These are phyloP conservation scores for Marisa cornuarietis DNA, from an alignment of 1,140 invertebrate genomes.

Conservation along the genomic window DNA sequence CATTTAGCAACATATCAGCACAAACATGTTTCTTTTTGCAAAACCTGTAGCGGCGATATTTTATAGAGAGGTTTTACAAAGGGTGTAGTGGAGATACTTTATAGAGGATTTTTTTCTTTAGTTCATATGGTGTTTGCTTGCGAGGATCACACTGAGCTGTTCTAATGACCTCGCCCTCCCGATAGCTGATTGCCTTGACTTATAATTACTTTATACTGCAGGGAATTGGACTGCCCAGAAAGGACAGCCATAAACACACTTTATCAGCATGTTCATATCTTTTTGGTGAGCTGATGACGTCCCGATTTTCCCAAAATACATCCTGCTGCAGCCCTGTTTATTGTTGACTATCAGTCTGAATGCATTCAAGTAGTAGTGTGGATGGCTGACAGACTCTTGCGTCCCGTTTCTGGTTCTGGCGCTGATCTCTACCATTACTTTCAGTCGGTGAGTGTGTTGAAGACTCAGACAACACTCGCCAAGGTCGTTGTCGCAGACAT, in stretches of 20 bases:
- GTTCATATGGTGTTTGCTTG: no score
- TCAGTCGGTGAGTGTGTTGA: conserved; percentile 23
- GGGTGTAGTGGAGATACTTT: no score
- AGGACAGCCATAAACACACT: background rate
- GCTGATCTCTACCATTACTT: background rate
- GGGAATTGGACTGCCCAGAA: background rate
- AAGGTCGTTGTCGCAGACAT: conserved; percentile 31
- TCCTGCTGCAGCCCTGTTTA: background rate
- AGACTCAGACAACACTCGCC: conserved; percentile 17
- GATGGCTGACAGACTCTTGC: background rate
- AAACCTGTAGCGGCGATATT: no score
- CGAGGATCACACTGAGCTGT: no score
- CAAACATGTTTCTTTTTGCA: background rate
- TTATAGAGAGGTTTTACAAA: no score
- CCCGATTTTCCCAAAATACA: no score
- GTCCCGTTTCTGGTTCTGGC: background rate
- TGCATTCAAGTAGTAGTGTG: background rate
- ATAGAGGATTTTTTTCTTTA: no score
- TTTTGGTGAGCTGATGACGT: no score
- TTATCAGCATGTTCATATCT: no score
- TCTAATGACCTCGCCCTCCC: no score
- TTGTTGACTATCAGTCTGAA: background rate
- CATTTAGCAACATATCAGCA: background rate
- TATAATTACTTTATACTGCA: no score
- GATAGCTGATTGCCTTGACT: no score